These are phyloP conservation scores for Flabesymbios commensalis DNA, from an alignment of 2,888 invertebrate genomes.

Conservation along the genomic window DNA sequence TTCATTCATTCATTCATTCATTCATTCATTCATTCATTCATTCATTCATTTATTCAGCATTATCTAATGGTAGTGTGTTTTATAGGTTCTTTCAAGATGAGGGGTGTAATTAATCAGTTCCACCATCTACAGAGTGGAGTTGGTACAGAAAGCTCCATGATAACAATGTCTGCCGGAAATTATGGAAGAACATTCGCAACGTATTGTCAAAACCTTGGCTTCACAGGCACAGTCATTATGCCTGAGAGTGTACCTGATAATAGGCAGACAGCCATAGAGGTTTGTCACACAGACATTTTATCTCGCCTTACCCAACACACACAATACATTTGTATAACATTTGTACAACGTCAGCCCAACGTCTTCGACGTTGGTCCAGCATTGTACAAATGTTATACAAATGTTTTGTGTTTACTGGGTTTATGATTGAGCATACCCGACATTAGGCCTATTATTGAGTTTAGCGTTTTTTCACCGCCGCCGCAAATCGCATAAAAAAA, in stretches of 20 bases:
- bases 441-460: too few relatives aligned
- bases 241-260: conserved; percentile 52
- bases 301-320: not conserved
- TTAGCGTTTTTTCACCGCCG: not conserved
- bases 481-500: not conserved
- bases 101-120: conserved; percentile 55
- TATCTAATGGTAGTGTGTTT: too few relatives aligned
- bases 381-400: too few relatives aligned
- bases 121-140: conserved; percentile 35
- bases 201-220: conserved; percentile 36
- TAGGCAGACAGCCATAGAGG: conserved; percentile 47
- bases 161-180: conserved; percentile 59
- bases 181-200: conserved; percentile 60
- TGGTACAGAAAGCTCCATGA: conserved; percentile 37
- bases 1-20: too few relatives aligned
- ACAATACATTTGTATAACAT: too few relatives aligned
- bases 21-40: too few relatives aligned
- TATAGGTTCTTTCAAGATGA: conserved; percentile 59
- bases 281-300: conserved; percentile 11
- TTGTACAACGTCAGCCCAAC: too few relatives aligned
- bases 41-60: too few relatives aligned
- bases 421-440: too few relatives aligned
- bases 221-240: conserved; percentile 49
- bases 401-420: too few relatives aligned
- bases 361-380: too few relatives aligned